Conservation (phyloP, 2,888 invertebrate genomes). For the Apeira syringaria region DNA sequence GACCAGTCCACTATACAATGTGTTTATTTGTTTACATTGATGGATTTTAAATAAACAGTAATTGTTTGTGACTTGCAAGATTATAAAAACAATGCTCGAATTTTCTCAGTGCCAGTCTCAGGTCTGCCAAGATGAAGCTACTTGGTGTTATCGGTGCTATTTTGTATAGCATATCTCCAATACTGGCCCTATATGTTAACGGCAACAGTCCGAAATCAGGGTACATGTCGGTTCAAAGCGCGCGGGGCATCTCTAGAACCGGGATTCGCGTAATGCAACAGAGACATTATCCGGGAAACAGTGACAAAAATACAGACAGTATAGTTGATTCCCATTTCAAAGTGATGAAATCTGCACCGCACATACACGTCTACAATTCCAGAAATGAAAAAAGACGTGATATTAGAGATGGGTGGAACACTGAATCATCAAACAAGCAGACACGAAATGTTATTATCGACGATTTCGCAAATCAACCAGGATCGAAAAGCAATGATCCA, state of each 20-base stretch:
- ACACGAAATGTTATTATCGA: neutral
- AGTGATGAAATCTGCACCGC: slow-evolving; percentile 36
- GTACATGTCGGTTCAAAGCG: slow-evolving; percentile 41
- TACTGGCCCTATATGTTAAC: slow-evolving; percentile 45
- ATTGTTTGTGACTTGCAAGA: slow-evolving; percentile 22
- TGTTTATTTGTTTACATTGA: slow-evolving; percentile 47
- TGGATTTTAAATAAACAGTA: slow-evolving; percentile 37
- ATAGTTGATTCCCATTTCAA: slow-evolving; percentile 52
- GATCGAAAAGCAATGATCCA: neutral
- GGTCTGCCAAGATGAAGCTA: slow-evolving; percentile 46
- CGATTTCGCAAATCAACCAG: neutral
- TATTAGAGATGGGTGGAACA: slow-evolving; percentile 5
- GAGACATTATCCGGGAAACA: slow-evolving; percentile 41
- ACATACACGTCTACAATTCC: neutral
- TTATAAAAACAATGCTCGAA: slow-evolving; percentile 46
- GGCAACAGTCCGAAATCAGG: slow-evolving; percentile 46
- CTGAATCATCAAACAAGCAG: slow-evolving; percentile 1
- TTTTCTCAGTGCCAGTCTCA: slow-evolving; percentile 6
- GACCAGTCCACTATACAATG: slow-evolving; percentile 7
- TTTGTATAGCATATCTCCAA: slow-evolving; percentile 37
- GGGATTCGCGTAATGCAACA: slow-evolving; percentile 37
- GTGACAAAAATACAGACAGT: slow-evolving; percentile 40
- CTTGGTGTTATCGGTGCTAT: slow-evolving; percentile 15
- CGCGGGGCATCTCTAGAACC: slow-evolving; percentile 33
- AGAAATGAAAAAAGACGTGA: slow-evolving; percentile 11